A percentile compares a stretch with the other conserved stretches of the same genome.
These are phyloP conservation scores for Parasteatoda lunata DNA, from an alignment of 2,888 invertebrate species.

Conservation along the genomic window DNA sequence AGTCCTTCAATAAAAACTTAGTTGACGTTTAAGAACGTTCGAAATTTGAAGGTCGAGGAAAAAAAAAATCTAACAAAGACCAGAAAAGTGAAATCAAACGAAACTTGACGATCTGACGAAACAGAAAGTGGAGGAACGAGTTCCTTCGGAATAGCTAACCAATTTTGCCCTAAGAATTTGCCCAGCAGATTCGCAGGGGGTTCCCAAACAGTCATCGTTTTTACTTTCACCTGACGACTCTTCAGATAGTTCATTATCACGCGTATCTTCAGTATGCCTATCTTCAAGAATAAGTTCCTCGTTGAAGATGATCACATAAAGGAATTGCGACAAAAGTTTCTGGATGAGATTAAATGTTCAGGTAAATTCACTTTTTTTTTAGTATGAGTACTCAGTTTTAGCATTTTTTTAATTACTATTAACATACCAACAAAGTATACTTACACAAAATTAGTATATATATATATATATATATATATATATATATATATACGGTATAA, in stretches of 20 bases:
- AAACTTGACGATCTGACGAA: background rate
- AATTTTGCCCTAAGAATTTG: background rate
- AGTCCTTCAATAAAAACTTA: background rate
- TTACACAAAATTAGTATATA: too few species aligned
- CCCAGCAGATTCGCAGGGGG: background rate
- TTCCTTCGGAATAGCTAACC: background rate
- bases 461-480: too few species aligned
- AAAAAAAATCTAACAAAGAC: background rate
- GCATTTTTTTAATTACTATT: background rate
- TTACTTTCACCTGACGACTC: background rate
- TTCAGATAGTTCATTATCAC: background rate
- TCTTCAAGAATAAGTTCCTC: slow-evolving; percentile 42
- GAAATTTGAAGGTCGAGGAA: background rate
- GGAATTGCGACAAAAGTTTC: slow-evolving; percentile 25
- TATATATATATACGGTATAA: too few species aligned
- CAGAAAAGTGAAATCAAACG: background rate
- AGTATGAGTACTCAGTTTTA: background rate
- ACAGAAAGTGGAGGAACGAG: background rate
- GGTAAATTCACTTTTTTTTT: slow-evolving; percentile 5
- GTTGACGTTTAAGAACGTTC: background rate
- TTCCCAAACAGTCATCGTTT: background rate
- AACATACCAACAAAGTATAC: too few species aligned
- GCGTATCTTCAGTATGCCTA: slow-evolving; percentile 27
- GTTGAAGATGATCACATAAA: slow-evolving; percentile 18
- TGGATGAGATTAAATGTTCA: slow-evolving; percentile 19